Evolutionary conservation across 1,140 invertebrate genomes (phyloP).

Genomic region (Gryllus bimaculatus): DNA sequence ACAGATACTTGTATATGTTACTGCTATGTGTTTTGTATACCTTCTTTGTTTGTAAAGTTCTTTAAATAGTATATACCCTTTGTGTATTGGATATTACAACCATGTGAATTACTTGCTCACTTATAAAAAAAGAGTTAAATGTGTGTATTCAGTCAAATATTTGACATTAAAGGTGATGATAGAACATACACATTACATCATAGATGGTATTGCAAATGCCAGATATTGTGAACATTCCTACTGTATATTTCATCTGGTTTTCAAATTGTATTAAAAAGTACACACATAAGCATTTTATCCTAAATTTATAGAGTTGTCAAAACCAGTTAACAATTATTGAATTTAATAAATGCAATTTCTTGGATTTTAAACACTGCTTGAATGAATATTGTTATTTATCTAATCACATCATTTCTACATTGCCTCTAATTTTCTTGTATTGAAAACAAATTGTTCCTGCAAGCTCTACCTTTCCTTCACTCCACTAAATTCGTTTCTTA

Average conservation of each 20-base stretch:
- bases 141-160: not conserved
- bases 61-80: not conserved
- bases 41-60: not conserved
- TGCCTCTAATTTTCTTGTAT: no score
- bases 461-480: no score
- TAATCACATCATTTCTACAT: no score
- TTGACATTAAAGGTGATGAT: slow-evolving; percentile 1
- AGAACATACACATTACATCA: not conserved
- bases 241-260: not conserved
- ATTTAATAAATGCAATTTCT: not conserved
- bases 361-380: not conserved
- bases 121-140: not conserved
- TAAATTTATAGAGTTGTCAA: not conserved
- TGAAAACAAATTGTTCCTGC: no score
- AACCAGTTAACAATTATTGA: not conserved
- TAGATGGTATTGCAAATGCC: not conserved
- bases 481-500: no score
- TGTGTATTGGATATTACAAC: not conserved
- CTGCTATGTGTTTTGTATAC: not conserved
- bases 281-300: not conserved
- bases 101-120: not conserved
- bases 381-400: no score
- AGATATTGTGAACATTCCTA: not conserved
- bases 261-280: not conserved
- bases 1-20: not conserved